These are phyloP conservation scores for Colius striatus DNA, from an alignment of 2,113 vertebrate genomes.

Conservation along the genomic window DNA sequence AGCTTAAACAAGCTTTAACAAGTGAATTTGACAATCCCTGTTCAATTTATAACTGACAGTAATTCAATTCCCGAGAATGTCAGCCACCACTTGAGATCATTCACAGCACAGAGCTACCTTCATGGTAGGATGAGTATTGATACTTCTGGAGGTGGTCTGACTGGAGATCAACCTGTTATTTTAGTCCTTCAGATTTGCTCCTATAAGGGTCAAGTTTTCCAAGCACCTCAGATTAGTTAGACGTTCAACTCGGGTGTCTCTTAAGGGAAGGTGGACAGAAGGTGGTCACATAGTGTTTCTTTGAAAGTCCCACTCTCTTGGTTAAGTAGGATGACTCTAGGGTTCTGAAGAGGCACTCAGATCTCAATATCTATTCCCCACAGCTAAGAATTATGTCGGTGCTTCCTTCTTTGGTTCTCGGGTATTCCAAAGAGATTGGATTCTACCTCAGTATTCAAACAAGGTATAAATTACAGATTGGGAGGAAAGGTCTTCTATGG, in stretches of 20 bases:
- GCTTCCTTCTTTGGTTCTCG: background rate
- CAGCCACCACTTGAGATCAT: background rate
- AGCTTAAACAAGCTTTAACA: background rate
- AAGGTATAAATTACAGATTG: background rate
- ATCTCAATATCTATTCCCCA: background rate
- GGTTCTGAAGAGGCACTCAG: background rate
- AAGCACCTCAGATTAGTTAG: background rate
- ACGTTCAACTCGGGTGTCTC: background rate
- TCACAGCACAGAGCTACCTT: background rate
- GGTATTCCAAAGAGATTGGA: background rate
- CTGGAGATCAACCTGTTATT: background rate
- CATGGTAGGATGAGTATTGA: background rate
- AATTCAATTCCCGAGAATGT: accelerated
- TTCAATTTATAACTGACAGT: background rate
- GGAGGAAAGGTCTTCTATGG: background rate
- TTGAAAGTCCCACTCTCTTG: background rate
- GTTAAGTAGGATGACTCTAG: background rate
- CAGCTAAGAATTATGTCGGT: background rate
- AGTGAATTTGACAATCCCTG: background rate
- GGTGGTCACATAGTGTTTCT: background rate
- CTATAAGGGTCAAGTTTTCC: background rate
- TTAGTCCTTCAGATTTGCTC: background rate
- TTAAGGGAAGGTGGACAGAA: background rate
- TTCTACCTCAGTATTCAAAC: background rate
- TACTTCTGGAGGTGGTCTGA: background rate